Evolutionary conservation across 2,888 invertebrate species (phyloP).

Genomic region (Allolobophora icterica): DNA sequence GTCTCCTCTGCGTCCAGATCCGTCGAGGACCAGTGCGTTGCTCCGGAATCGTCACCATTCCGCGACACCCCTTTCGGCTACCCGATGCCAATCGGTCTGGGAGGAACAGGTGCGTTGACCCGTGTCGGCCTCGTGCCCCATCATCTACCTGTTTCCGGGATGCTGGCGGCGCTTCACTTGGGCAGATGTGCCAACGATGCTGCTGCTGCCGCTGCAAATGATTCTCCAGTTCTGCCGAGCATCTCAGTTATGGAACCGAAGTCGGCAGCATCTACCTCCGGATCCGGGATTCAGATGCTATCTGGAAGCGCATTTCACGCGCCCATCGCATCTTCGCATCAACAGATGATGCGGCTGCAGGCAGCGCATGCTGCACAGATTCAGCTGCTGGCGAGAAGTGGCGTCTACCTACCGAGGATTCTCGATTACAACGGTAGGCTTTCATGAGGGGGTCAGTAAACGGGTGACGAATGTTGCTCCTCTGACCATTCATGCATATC

Average conservation of each 20-base stretch:
- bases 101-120: background rate
- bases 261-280: background rate
- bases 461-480: too few species aligned
- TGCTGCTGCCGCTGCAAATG: background rate
- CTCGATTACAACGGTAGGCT: constrained; percentile 57
- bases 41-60: background rate
- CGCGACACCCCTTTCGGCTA: background rate
- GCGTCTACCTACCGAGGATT: constrained; percentile 85
- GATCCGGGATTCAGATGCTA: background rate
- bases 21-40: background rate
- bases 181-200: background rate
- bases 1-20: background rate
- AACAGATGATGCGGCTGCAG: background rate
- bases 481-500: too few species aligned
- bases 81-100: background rate
- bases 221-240: background rate
- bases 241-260: background rate
- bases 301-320: background rate
- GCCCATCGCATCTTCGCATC: background rate
- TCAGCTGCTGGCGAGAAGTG: constrained; percentile 78
- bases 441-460: background rate
- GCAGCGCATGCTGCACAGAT: background rate
- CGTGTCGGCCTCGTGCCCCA: background rate
- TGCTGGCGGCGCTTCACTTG: background rate
- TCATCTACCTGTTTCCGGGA: background rate